Evolutionary conservation across 2,113 vertebrate genomes (phyloP), one percentile per base, ranked within the genome.

Genomic region (Boleophthalmus pectinirostris): DNA sequence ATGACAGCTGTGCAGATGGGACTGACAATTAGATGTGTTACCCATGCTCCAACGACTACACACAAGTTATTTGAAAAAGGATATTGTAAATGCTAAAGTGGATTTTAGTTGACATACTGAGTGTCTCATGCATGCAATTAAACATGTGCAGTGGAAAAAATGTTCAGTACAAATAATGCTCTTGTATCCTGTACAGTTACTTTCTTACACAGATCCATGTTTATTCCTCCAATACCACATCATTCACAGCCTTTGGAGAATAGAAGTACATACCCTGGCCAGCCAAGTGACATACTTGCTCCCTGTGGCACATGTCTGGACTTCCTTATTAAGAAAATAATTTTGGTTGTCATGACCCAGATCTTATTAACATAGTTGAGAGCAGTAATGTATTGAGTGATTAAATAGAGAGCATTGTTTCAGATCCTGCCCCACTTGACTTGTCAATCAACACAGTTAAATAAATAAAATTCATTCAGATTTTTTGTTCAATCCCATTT

Each of bases 1-100:
- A 74, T 72, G 70, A 84, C 74, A 82, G 73, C 66, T 60, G 11
- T 79, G 65, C 70, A 77, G 16, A 80, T 82, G 72, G 85, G 70
- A 66, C 46, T 45, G 66, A 57, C 43, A 63, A 71, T 85, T 72
- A 76, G 73, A 72, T 68, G 53, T 47, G 82, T 80, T 80, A 73
- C 54, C 53, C 47, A 80, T 71, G 66, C 63, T 80, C 58, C 69
- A 21, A 1, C 29, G 82, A 79, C 49, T 65, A 69, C 67, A 67
- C 46, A 57, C 67, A 69, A 75, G 33, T 45, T 8, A 0, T 25
- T 60, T 18, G 51, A 61, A 69, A 75, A 71, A 54, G 51, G n/a
- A n/a, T 54, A 54, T 83, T 6, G 12, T 20, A 74, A 78, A 73
- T 75, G 73, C 78, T 77, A 69, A 66, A 43, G 45, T 0, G 5